Evolutionary conservation across 2,797 vertebrate genomes (phyloP), one percentile per base, ranked within the genome.

Genomic region (Mormyrus proboscirostris): DNA sequence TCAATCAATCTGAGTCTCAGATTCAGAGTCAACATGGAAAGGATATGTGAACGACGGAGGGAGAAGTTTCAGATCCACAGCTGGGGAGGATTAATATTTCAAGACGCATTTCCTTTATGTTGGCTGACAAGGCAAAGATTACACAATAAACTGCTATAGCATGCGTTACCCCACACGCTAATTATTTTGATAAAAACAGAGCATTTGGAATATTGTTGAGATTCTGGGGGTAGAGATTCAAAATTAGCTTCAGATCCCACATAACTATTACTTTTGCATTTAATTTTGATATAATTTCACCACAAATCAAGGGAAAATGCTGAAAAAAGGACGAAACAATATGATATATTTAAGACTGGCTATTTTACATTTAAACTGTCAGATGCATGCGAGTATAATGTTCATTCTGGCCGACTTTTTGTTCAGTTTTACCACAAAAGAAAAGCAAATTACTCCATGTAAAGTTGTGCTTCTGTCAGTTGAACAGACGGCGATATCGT

Each of bases 241-340:
- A 94, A 95, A 95, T 94, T 95, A 94, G 92, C 92, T 92, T 92
- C 91, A 91, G 91, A 91, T 93, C 94, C 92, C 92, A 92, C 91
- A 85, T 91, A 86, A 93, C 93, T 93, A 93, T 92, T 93, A 91
- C 90, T 91, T 92, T 93, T 91, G 92, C 89, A 90, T 93, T 94
- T 92, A 92, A 91, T 19, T 8, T 91, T 92, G 93, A 92, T 95
- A 91, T 91, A 88, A 93, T 95, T 95, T 95, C 93, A 95, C 95
- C 95, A 94, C 94, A 95, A 94, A 94, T 90, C 91, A 93, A 92
- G 91, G 91, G 92, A 90, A 90, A 92, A 94, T 95, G 94, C 93
- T 92, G 94, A 93, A 94, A 95, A 92, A 89, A 73, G 55, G 50
- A 89, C 92, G 92, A 94, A 89, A 93, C 94, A 93, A 89, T 91